phyloP scores from a whole-genome alignment of 2,113 vertebrate genomes.

The Alexandromys fortis region DNA sequence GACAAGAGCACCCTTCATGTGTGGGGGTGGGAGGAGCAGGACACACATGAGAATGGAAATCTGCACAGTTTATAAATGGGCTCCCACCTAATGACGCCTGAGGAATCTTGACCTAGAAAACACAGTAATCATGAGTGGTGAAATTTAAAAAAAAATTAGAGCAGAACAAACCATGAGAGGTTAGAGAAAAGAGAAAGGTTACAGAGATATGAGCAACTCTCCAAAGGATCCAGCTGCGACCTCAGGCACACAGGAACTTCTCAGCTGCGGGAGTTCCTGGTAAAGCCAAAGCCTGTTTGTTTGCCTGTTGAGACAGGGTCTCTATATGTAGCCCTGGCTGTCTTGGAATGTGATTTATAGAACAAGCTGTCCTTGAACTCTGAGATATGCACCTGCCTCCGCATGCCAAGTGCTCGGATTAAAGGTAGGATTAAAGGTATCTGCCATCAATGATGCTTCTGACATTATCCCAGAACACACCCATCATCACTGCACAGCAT shows the following conservation, averaged over 20 bases:
- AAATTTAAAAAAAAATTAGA: conserved; percentile 45
- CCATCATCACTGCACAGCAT: not conserved
- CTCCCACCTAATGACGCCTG: not conserved
- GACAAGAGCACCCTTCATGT: not conserved
- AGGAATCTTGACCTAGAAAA: conserved; percentile 63
- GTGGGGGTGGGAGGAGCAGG: not conserved
- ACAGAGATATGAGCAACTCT: not conserved
- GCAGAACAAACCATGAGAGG: conserved; percentile 49
- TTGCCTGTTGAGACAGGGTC: not conserved
- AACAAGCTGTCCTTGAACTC: not conserved
- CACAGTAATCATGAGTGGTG: conserved; percentile 45
- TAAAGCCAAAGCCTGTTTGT: not conserved
- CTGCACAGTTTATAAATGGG: not conserved
- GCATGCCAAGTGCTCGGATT: not conserved
- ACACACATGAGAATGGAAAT: not conserved
- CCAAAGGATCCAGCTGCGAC: not conserved
- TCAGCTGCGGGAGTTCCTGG: not conserved
- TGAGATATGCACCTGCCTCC: not conserved
- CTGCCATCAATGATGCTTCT: not conserved
- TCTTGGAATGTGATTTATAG: not conserved
- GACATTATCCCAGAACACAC: not conserved
- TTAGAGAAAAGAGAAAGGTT: conserved; percentile 56
- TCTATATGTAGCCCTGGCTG: not conserved
- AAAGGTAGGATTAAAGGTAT: not conserved
- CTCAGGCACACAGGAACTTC: too few species aligned